These are phyloP conservation scores for Maccullochella peelii DNA, from an alignment of 2,113 vertebrate species.

Conservation along the genomic window DNA sequence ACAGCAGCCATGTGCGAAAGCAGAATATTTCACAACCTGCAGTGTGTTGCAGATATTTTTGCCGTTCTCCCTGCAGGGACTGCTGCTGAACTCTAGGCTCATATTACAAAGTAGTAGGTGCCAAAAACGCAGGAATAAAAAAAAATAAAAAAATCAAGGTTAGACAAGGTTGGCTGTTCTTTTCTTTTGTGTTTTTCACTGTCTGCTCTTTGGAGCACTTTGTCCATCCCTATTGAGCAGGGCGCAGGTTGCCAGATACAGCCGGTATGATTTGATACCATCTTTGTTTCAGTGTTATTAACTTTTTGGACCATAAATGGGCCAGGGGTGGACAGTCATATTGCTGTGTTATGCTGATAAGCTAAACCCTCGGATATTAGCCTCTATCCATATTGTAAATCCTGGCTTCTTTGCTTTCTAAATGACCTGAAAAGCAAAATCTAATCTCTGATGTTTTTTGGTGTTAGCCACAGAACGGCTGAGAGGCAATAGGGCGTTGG, in stretches of 20 bases:
- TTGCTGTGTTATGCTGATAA: constrained; percentile 61
- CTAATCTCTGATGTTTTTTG: constrained; percentile 10
- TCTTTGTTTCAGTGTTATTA: constrained; percentile 44
- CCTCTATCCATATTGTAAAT: background rate
- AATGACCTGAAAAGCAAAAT: constrained; percentile 23
- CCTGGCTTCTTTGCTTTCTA: background rate
- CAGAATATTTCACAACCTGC: constrained; percentile 50
- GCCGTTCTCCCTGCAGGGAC: constrained; percentile 51
- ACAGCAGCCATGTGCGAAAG: constrained; percentile 32
- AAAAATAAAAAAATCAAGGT: constrained; percentile 57
- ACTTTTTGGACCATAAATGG: constrained; percentile 43
- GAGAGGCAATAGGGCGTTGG: constrained; percentile 47
- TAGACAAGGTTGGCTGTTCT: constrained; percentile 62
- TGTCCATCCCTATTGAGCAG: constrained; percentile 14
- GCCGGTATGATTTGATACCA: constrained; percentile 38
- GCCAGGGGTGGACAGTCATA: constrained; percentile 7
- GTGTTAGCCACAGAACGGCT: constrained; percentile 20
- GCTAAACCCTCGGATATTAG: constrained; percentile 22
- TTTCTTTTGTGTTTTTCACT: constrained; percentile 8
- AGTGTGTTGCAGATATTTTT: constrained; percentile 66
- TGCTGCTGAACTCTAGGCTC: constrained; percentile 49
- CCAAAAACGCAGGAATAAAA: constrained; percentile 46
- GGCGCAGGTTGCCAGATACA: constrained; percentile 40
- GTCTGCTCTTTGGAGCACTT: constrained; percentile 42
- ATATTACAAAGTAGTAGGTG: constrained; percentile 48